Conservation (phyloP, 1,140 invertebrate genomes). For the Oreohelix idahoensis region DNA sequence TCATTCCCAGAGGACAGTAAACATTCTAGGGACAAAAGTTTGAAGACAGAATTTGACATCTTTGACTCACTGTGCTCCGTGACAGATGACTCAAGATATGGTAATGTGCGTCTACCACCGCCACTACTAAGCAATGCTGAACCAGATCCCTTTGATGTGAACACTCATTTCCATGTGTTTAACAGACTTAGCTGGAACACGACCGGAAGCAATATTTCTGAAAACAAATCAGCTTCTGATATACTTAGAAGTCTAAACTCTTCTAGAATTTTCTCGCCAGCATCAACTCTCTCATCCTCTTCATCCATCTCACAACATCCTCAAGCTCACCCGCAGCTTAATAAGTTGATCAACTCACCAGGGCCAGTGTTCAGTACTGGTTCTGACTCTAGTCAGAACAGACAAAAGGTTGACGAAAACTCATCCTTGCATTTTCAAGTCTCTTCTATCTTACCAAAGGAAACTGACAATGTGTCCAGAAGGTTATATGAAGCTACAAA, state of each 20-base stretch:
- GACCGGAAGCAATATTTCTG: background rate
- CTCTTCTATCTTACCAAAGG: background rate
- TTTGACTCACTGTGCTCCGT: conserved; percentile 61
- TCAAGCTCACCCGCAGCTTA: background rate
- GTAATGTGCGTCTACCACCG: conserved; percentile 57
- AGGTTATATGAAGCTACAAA: background rate
- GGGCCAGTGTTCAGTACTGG: background rate
- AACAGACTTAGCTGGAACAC: background rate
- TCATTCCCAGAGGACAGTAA: conserved; percentile 40
- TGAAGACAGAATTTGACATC: conserved; percentile 53
- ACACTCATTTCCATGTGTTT: background rate
- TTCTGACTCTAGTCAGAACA: background rate
- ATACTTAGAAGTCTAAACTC: background rate
- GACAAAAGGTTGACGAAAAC: background rate
- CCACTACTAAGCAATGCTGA: conserved; percentile 52
- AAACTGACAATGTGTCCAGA: background rate
- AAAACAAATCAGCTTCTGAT: background rate
- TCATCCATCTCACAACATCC: conserved; percentile 1
- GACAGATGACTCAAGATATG: conserved; percentile 45
- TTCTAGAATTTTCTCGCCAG: background rate
- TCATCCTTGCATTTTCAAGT: background rate
- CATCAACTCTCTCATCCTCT: background rate
- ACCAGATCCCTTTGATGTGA: conserved; percentile 64
- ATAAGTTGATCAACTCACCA: background rate
- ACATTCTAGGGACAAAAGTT: conserved; percentile 33